Evolutionary conservation across 2,113 vertebrate species (phyloP), one percentile per base, ranked within the genome.

Genomic region (Rhipidura dahli): DNA sequence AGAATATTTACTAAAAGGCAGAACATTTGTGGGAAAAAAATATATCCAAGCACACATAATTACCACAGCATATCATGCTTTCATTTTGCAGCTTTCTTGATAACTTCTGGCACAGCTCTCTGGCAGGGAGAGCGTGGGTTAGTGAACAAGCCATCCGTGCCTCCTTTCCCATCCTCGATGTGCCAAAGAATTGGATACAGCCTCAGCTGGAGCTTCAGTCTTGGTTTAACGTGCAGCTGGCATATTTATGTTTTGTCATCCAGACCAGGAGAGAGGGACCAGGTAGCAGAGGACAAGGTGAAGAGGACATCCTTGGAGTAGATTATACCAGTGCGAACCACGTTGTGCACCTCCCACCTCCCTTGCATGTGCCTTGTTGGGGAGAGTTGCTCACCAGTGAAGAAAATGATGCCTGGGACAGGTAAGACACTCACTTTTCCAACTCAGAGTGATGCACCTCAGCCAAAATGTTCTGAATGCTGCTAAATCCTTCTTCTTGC

Each of bases 41-140:
- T 19, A 66, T 57, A 89, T 71, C 39, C 51, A 86, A 91, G 69
- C 81, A 94, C 66, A 80, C 61, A 61, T 95, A 95, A 97, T 96
- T 90, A 95, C 80, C 64, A 66, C 92, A 93, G 89, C 76, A 6
- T 76, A 91, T 95, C 90, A 91, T 72, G 87, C 71, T 95, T 89
- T 95, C 73, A 66, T 95, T 93, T 89, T 75, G 66, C 64, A 89
- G 95, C 88, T 89, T 97, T 87, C 92, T 95, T 92, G 86, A 89
- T 86, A 84, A 90, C 83, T 95, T 90, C 94, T 97, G 95, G 96
- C 95, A 96, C 56, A 64, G 91, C 44, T 89, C 45, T 85, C 82
- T 97, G 96, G 96, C 94, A 97, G 71, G 73, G 73, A 72, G 47
- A 83, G 40, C 4, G 23, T 75, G 80, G 85, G 94, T 81, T 93